Evolutionary conservation across 2,113 vertebrate species (phyloP).

Genomic region (Ornithorhynchus anatinus): DNA sequence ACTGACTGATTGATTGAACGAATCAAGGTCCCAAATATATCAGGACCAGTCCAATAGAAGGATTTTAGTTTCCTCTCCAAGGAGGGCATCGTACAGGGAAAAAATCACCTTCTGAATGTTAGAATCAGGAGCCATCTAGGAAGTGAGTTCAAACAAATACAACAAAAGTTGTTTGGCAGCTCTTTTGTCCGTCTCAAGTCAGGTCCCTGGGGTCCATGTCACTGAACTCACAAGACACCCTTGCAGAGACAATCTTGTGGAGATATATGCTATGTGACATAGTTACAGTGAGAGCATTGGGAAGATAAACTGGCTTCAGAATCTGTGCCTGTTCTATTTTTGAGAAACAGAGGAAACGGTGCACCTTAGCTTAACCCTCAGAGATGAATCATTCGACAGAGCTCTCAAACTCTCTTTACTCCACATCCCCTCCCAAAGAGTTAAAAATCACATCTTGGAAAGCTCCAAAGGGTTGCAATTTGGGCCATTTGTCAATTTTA

Average conservation of each 20-base stretch:
- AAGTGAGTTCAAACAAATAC: neutral
- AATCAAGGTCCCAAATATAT: no score
- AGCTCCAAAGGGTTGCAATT: neutral
- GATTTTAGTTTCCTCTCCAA: no score
- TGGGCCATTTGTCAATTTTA: neutral
- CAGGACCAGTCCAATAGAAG: no score
- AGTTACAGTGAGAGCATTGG: neutral
- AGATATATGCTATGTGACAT: rapidly evolving
- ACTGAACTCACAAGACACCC: neutral
- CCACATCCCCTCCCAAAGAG: neutral
- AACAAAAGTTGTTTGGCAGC: neutral
- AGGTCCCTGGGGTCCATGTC: neutral
- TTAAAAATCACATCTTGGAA: neutral
- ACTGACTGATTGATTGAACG: no score
- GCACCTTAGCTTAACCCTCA: neutral
- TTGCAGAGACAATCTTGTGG: neutral
- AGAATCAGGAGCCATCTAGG: neutral
- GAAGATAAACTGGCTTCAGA: neutral
- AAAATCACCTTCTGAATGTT: constrained; percentile 5
- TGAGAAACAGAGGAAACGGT: neutral
- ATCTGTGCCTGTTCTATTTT: neutral
- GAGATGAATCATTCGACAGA: neutral
- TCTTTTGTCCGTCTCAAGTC: neutral
- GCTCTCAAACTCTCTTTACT: neutral
- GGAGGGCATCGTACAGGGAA: constrained; percentile 63